Conservation (phyloP, 2,113 vertebrate species). For the Eclectus roratus region DNA sequence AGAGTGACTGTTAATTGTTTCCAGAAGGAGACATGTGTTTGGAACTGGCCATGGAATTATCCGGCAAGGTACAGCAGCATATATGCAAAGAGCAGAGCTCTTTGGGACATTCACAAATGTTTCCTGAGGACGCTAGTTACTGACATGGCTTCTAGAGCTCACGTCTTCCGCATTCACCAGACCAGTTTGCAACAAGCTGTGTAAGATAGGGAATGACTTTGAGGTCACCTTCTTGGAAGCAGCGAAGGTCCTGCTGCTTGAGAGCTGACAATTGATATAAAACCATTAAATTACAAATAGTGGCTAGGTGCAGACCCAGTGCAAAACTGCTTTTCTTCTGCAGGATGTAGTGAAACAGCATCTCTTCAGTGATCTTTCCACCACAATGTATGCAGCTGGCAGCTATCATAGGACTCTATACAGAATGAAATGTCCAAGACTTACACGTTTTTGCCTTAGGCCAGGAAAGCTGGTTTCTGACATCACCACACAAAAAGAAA, state of each 20-base stretch:
- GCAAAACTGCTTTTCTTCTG: not conserved
- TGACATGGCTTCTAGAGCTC: not conserved
- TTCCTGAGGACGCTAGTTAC: not conserved
- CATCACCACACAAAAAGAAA: rapidly evolving
- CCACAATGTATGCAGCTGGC: not conserved
- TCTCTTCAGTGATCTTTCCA: not conserved
- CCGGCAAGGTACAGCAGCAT: not conserved
- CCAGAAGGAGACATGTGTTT: not conserved
- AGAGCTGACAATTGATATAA: not conserved
- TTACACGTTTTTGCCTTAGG: not conserved
- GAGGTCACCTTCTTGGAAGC: not conserved
- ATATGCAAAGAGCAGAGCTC: not conserved
- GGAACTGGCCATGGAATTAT: constrained; percentile 19
- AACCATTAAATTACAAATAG: not conserved
- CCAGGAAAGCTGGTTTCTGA: not conserved
- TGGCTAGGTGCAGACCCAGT: not conserved
- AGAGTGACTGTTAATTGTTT: not conserved
- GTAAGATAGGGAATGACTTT: not conserved
- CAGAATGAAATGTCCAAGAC: not conserved
- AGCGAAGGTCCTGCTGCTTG: not conserved
- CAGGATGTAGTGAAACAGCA: not conserved
- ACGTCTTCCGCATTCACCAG: not conserved
- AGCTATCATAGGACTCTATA: not conserved
- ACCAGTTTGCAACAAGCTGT: not conserved
- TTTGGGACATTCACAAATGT: not conserved